phyloP scores from a whole-genome alignment of 23 tunicate species.

The Trididemnum nubilum region DNA sequence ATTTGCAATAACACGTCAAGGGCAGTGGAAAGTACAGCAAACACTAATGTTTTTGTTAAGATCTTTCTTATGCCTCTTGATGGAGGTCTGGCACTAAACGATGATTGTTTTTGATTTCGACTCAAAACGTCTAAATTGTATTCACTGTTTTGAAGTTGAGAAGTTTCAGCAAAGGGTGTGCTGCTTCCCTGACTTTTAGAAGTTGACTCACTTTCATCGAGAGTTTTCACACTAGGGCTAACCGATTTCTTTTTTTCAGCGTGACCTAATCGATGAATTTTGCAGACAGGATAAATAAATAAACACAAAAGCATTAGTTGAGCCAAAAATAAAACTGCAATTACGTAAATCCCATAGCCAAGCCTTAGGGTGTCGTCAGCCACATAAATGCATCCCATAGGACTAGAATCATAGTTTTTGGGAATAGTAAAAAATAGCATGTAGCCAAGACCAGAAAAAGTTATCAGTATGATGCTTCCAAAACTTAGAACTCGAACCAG shows the following conservation, averaged over 20 bases:
- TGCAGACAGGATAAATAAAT: slow-evolving; percentile 52
- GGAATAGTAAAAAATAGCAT: slow-evolving; percentile 26
- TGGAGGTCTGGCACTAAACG: not conserved
- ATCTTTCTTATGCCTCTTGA: not conserved
- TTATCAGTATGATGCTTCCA: slow-evolving; percentile 32
- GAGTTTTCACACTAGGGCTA: no score
- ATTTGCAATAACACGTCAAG: not conserved
- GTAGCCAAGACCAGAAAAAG: slow-evolving; percentile 23
- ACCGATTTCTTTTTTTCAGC: not conserved
- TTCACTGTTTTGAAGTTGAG: not conserved
- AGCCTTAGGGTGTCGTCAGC: not conserved
- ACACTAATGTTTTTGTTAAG: not conserved
- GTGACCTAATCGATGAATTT: not conserved
- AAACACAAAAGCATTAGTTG: slow-evolving; percentile 44
- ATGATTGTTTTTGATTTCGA: not conserved
- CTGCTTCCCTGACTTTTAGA: no score
- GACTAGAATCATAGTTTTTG: slow-evolving; percentile 18
- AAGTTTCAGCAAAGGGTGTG: not conserved
- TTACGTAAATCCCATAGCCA: slow-evolving; percentile 11
- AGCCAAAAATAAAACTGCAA: slow-evolving; percentile 20
- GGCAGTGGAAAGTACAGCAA: slow-evolving; percentile 1
- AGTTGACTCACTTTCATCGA: not conserved
- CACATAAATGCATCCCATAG: slow-evolving; percentile 32
- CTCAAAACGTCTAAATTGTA: not conserved
- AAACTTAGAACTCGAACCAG: slow-evolving; percentile 38